Evolutionary conservation across 2,113 vertebrate species (phyloP), one percentile per base, ranked within the genome.

Genomic region (Thunnus maccoyii): DNA sequence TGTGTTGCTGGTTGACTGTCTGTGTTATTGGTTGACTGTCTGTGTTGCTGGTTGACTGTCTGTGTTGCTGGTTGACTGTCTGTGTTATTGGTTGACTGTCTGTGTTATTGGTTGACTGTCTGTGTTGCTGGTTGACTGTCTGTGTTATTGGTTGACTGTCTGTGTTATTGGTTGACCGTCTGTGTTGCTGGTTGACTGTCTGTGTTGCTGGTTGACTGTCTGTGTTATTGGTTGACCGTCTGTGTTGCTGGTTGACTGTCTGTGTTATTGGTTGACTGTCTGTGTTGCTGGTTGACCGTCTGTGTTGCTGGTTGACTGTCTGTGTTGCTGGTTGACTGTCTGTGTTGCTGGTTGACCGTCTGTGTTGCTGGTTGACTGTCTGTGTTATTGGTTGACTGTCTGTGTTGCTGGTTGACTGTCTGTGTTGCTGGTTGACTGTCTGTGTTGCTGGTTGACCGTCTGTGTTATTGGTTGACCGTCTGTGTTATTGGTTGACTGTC

Each of bases 401-500:
- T 3, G 4, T 13, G 3, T 17, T 22, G 5, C 22, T 51, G 65
- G 69, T 82, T 86, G 76, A 30, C 46, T 32, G 48, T 3, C 60
- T 22, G 25, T 1, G 10, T 20, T 32, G 41, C 32, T 1, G 3
- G 9, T 56, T 18, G 4, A 20, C 9, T 3, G 25, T 1, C 12
- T 55, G 22, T 32, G 61, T 17, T 32, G 3, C 36, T 13, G 10
- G 9, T 41, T 41, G 8, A 3, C 32, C 3, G 32, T 32, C 60
- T 1, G 9, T 62, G 20, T 20, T 20, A 20, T 2, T 62, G 3
- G 18, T 16, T 8, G 6, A 3, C 32, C 3, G 32, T 32, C 32
- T 32, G 32, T 22, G 3, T 32, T 3, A 3, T 32, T 6, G 6
- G 3, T 3, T 10, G 6, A 25, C 51, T 50, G 46, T 6, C 30